Base-by-base conservation (phyloP, 2,888 invertebrate genomes). In the Hedychridium roseum region DNA sequence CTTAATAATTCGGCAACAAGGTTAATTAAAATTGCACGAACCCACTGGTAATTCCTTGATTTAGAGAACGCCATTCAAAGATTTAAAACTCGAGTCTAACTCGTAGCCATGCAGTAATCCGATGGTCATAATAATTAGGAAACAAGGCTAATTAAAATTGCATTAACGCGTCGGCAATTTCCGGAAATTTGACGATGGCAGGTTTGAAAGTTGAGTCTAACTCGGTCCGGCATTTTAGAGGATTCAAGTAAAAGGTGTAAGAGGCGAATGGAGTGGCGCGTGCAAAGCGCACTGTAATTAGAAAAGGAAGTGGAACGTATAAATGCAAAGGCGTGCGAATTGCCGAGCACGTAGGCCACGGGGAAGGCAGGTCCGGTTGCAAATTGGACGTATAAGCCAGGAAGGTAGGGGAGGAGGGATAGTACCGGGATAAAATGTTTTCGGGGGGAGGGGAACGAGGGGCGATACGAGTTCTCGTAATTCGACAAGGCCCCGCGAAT, bases 401-500 rank as follows among this genome's bases (percentile, higher is more conserved):
- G n/a, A n/a, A n/a, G n/a, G n/a, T n/a, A n/a, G n/a, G n/a, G n/a
- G n/a, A n/a, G n/a, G n/a, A n/a, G n/a, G n/a, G n/a, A n/a, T n/a
- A n/a, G n/a, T n/a, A n/a, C n/a, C n/a, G n/a, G n/a, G 42, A 28
- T 26, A 20, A 49, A 47, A 21, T 37, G 43, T 42, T 57, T 57
- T 54, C 50, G 50, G 47, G 39, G 50, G 60, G 47, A 42, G 50
- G 60, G 54, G 50, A 54, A 57, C 54, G 28, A 18, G 16, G 34
- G 23, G 15, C 30, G 23, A 38, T 42, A n/a, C 31, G 35, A 47
- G 51, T 60, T 60, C 60, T 54, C 57, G 54, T 60, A 51, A 59
- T 60, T 53, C 50, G 55, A 35, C 39, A 43, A 38, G 58, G 51
- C 48, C 51, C 57, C 55, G n/a, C n/a, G 60, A 57, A 35, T 42